Conservation (phyloP, 2,888 invertebrate species). For the Ennomos fuscantarius region DNA sequence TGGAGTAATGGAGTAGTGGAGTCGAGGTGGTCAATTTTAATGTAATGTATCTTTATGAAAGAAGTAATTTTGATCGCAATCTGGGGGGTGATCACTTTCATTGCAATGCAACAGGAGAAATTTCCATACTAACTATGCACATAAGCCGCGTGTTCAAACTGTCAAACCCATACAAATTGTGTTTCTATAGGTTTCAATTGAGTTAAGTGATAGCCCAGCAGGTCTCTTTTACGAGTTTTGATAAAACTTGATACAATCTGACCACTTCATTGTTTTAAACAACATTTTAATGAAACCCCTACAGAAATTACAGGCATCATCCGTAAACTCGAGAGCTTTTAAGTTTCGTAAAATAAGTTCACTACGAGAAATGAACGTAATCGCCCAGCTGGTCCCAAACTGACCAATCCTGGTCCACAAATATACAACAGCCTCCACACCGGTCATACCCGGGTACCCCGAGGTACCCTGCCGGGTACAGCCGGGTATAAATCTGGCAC, state of each 20-base stretch:
- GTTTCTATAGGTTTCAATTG: no score
- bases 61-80: no score
- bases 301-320: conserved; percentile 58
- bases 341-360: conserved; percentile 50
- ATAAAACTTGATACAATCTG: conserved; percentile 34
- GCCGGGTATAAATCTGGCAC: conserved; percentile 81
- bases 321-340: conserved; percentile 64
- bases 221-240: not conserved
- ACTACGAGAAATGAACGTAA: conserved; percentile 68
- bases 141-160: no score
- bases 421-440: conserved; percentile 25
- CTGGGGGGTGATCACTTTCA: no score
- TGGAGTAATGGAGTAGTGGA: no score
- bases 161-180: no score
- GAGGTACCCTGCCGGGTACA: conserved; percentile 46
- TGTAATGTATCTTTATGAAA: no score
- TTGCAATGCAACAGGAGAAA: no score
- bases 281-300: conserved; percentile 58
- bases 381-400: no score
- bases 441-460: conserved; percentile 63
- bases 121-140: no score
- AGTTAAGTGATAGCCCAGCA: no score
- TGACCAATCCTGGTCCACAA: conserved; percentile 13
- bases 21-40: no score
- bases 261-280: conserved; percentile 63